Percentiles rank a stretch among this genome's conserved stretches.
These are phyloP conservation scores for Balaenoptera acutorostrata DNA, from an alignment of 2,113 vertebrate species.

Conservation along the genomic window DNA sequence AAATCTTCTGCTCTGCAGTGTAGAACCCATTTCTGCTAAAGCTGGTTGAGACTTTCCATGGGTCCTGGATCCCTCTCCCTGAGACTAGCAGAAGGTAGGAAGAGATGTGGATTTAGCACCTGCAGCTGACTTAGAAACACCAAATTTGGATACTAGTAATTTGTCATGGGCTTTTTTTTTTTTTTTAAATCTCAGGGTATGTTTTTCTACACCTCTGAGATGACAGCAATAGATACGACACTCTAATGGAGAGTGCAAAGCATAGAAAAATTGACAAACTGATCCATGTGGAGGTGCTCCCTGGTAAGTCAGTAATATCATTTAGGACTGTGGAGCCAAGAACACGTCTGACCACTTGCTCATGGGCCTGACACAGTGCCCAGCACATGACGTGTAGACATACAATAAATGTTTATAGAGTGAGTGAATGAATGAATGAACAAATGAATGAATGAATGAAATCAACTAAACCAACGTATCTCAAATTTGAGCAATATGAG, in stretches of 20 bases:
- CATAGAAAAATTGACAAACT: neutral
- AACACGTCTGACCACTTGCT: neutral
- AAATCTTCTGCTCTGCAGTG: neutral
- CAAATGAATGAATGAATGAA: neutral
- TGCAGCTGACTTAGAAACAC: neutral
- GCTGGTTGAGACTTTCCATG: neutral
- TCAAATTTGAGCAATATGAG: neutral
- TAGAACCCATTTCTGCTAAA: neutral
- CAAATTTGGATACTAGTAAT: constrained; percentile 10
- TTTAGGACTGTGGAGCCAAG: neutral
- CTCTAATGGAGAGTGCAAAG: neutral
- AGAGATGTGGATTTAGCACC: neutral
- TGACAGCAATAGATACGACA: neutral
- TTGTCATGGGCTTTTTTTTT: neutral
- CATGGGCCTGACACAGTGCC: neutral
- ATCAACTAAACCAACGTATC: neutral
- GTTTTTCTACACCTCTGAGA: neutral
- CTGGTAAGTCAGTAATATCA: neutral
- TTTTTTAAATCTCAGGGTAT: neutral
- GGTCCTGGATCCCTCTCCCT: neutral
- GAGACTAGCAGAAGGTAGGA: neutral
- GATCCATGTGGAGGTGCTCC: accelerated
- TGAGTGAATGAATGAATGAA: neutral
- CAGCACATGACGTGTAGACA: neutral
- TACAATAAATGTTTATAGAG: neutral